Percentiles rank a stretch among this genome's conserved stretches.
phyloP scores from a whole-genome alignment of 1,140 invertebrate genomes.

The Amphibalanus amphitrite region DNA sequence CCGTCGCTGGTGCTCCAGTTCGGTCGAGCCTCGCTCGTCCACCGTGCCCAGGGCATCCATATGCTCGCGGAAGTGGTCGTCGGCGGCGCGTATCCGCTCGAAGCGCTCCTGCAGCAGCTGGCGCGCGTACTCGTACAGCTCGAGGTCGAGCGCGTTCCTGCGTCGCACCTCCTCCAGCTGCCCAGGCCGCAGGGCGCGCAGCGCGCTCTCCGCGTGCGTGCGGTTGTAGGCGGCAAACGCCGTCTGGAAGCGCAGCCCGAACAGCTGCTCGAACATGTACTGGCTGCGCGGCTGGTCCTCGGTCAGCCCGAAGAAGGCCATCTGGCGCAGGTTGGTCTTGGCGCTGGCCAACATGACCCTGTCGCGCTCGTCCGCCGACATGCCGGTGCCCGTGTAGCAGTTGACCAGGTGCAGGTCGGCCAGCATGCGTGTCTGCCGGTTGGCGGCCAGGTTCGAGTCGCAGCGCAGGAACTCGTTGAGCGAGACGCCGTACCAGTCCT shows the following conservation, averaged over 20 bases:
- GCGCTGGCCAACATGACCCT: constrained; percentile 77
- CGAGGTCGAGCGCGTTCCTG: constrained; percentile 74
- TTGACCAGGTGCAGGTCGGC: constrained; percentile 83
- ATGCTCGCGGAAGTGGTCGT: constrained; percentile 55
- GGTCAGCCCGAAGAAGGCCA: constrained; percentile 94
- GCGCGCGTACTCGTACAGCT: constrained; percentile 86
- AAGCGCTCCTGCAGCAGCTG: constrained; percentile 72
- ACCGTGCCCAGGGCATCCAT: constrained; percentile 21
- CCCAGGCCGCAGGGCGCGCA: constrained; percentile 47
- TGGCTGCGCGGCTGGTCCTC: constrained; percentile 89
- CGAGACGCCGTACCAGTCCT: constrained; percentile 43
- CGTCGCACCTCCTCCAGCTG: constrained; percentile 55
- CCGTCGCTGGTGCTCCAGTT: background rate
- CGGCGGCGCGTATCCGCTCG: constrained; percentile 53
- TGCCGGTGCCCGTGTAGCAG: constrained; percentile 77
- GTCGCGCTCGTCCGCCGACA: constrained; percentile 46
- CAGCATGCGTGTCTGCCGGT: constrained; percentile 94
- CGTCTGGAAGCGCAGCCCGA: constrained; percentile 72
- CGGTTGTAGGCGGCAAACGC: constrained; percentile 79
- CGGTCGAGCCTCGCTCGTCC: background rate
- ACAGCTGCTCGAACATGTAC: constrained; percentile 94
- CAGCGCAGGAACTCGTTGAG: constrained; percentile 77
- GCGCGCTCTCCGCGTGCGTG: constrained; percentile 57
- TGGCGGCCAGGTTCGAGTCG: constrained; percentile 79
- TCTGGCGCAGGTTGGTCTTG: constrained; percentile 78